A percentile compares a stretch with the other conserved stretches of the same genome.
phyloP scores from a whole-genome alignment of 2,888 invertebrate genomes.

The Brachycybe producta region DNA sequence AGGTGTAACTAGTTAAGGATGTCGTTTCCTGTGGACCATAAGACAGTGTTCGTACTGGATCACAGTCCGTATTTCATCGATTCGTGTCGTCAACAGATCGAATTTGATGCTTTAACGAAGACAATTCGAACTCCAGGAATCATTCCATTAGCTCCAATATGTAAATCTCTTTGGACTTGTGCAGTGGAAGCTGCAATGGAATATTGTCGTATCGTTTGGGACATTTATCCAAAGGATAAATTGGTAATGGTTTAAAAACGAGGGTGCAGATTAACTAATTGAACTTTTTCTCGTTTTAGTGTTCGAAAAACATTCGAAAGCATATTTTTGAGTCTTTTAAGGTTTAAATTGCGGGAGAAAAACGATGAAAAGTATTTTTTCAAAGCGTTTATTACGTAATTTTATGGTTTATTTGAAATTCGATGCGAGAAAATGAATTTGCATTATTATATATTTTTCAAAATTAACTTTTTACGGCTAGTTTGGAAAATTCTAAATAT shows the following conservation, averaged over 20 bases:
- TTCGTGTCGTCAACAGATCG: conserved; percentile 64
- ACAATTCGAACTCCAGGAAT: conserved; percentile 47
- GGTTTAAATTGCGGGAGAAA: too few species aligned
- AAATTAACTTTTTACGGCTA: too few species aligned
- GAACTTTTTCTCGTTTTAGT: conserved; percentile 2
- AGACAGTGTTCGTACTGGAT: conserved; percentile 90
- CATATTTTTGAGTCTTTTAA: too few species aligned
- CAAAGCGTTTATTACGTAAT: too few species aligned
- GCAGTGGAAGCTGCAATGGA: conserved; percentile 90
- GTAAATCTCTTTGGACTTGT: conserved; percentile 91
- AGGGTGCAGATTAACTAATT: not conserved
- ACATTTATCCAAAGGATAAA: conserved; percentile 84
- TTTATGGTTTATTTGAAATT: too few species aligned
- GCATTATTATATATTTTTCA: too few species aligned
- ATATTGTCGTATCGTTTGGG: conserved; percentile 93
- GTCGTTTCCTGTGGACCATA: conserved; percentile 57
- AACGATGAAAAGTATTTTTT: too few species aligned
- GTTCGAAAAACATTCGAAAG: not conserved
- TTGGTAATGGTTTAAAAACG: conserved; percentile 46
- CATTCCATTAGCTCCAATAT: conserved; percentile 67
- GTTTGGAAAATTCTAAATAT: too few species aligned
- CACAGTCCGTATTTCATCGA: conserved; percentile 83
- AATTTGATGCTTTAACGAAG: conserved; percentile 62
- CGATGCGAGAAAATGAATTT: too few species aligned
- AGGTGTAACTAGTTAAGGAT: too few species aligned